Percentiles rank a stretch among this genome's conserved stretches.
These are phyloP conservation scores for Carassius auratus DNA, from an alignment of 2,113 vertebrate species.

Conservation along the genomic window DNA sequence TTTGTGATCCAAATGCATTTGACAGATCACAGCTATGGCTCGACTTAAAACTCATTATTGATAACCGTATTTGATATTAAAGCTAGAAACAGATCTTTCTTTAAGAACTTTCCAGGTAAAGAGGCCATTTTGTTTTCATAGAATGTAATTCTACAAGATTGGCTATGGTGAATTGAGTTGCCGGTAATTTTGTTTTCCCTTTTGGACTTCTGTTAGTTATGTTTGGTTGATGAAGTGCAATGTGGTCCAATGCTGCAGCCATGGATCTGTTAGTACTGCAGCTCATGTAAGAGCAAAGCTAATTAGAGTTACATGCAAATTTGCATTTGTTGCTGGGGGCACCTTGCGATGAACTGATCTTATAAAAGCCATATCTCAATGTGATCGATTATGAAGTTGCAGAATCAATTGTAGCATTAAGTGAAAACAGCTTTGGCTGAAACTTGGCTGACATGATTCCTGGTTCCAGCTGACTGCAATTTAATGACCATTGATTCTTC, in stretches of 20 bases:
- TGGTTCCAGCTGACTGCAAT: constrained; percentile 45
- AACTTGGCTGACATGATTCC: constrained; percentile 8
- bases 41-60: constrained; percentile 52
- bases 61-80: constrained; percentile 3
- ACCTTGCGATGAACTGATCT: constrained; percentile 34
- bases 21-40: constrained; percentile 27
- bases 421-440: constrained; percentile 20
- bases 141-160: background rate
- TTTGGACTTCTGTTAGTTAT: background rate
- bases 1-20: constrained; percentile 24
- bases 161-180: background rate
- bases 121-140: constrained; percentile 5
- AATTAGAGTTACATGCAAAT: background rate
- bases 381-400: constrained; percentile 21
- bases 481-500: constrained; percentile 53
- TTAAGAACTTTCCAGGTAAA: background rate
- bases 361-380: constrained; percentile 22
- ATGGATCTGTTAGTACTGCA: background rate
- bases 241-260: background rate
- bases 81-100: constrained; percentile 12
- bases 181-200: background rate
- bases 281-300: background rate
- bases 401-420: constrained; percentile 31
- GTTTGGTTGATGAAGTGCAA: background rate
- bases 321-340: background rate